Percentiles rank a stretch among this genome's conserved stretches.
Evolutionary conservation across 2,113 vertebrate genomes (phyloP).

Genomic region (Periophthalmodon schlosseri): DNA sequence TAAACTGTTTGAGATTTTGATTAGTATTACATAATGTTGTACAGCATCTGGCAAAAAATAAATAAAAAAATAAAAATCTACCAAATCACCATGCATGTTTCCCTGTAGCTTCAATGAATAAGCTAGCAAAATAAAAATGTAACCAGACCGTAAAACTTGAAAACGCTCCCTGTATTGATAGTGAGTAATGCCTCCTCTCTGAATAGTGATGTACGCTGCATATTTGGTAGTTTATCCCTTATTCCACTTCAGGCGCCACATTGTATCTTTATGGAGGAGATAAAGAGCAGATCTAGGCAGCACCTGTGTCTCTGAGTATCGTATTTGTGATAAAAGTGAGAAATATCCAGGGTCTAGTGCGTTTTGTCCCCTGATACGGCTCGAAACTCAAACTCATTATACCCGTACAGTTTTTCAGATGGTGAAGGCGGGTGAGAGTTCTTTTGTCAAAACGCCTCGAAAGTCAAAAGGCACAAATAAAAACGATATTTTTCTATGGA

Average conservation of each 20-base stretch:
- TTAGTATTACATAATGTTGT: too few relatives aligned
- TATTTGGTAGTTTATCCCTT: not conserved
- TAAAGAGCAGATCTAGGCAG: not conserved
- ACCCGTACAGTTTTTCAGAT: not conserved
- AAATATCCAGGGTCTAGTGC: not conserved
- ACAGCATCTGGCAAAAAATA: too few relatives aligned
- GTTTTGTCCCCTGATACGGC: not conserved
- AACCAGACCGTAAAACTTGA: not conserved
- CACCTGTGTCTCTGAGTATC: not conserved
- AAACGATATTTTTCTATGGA: not conserved
- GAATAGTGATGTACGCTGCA: not conserved
- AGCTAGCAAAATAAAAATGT: not conserved
- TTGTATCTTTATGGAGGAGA: not conserved
- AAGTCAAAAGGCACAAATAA: not conserved
- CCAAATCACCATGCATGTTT: too few relatives aligned
- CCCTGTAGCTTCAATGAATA: not conserved
- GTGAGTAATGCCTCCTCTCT: not conserved
- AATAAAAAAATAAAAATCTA: too few relatives aligned
- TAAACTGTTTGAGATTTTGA: too few relatives aligned
- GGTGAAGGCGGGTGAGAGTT: not conserved
- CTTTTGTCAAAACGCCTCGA: not conserved
- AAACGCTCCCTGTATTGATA: not conserved
- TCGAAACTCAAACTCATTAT: not conserved
- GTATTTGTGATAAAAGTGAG: constrained; percentile 7
- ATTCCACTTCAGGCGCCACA: not conserved